These are phyloP conservation scores for Megalops atlanticus DNA, from an alignment of 2,113 vertebrate species.

Conservation along the genomic window DNA sequence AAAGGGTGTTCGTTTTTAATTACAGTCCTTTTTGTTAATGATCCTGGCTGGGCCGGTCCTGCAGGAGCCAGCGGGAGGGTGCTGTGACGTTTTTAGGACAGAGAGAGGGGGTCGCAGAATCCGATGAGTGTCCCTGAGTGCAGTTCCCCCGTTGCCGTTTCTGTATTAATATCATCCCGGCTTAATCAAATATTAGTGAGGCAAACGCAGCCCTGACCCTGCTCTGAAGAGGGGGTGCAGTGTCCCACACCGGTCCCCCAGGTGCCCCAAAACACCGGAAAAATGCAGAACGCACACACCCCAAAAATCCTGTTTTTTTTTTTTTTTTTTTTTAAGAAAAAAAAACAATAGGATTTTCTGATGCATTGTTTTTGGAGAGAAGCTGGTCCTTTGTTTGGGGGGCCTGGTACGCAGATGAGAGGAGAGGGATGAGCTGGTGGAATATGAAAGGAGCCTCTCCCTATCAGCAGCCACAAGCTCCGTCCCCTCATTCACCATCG, in stretches of 20 bases:
- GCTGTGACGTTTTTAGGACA: not conserved
- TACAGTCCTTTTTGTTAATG: slow-evolving; percentile 14
- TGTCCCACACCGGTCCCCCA: not conserved
- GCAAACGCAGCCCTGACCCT: slow-evolving; percentile 15
- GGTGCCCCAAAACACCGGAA: too few relatives aligned
- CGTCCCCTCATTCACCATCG: not conserved
- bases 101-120: not conserved
- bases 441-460: not conserved
- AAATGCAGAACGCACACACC: too few relatives aligned
- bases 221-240: not conserved
- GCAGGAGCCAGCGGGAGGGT: not conserved
- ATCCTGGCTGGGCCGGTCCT: not conserved
- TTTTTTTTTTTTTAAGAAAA: too few relatives aligned
- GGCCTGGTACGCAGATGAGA: not conserved
- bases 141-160: not conserved
- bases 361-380: not conserved
- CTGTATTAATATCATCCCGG: slow-evolving; percentile 7
- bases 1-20: slow-evolving; percentile 3
- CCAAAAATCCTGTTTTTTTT: too few relatives aligned
- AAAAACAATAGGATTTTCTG: too few relatives aligned
- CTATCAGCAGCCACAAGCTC: not conserved
- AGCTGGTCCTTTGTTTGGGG: not conserved
- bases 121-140: not conserved
- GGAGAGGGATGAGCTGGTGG: not conserved
- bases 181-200: slow-evolving; percentile 13